A percentile compares a stretch with the other conserved stretches of the same genome.
Evolutionary conservation across 2,113 vertebrate species (phyloP).

Genomic region (Phalacrocorax pelagicus): DNA sequence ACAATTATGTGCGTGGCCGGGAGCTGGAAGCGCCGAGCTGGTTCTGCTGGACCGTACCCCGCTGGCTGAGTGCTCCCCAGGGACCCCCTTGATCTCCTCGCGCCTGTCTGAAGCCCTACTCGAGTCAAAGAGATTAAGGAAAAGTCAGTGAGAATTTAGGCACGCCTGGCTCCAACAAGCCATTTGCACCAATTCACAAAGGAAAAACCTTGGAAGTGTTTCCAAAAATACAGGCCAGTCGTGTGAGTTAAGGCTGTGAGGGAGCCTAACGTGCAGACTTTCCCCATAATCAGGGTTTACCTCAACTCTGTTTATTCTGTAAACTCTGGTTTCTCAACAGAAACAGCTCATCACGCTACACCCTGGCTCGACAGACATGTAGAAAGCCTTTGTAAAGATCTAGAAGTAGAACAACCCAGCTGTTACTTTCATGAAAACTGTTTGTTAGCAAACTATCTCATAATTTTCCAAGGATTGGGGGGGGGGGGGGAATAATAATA

Average conservation of each 20-base stretch:
- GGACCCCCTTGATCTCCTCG: slow-evolving; percentile 21
- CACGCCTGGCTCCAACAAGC: slow-evolving; percentile 25
- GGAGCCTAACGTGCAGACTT: slow-evolving; percentile 29
- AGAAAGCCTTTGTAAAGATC: slow-evolving; percentile 39
- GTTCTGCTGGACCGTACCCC: background rate
- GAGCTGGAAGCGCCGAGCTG: background rate
- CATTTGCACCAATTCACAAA: slow-evolving; percentile 54
- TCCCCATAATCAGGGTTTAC: slow-evolving; percentile 60
- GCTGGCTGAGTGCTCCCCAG: background rate
- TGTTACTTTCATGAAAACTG: slow-evolving; percentile 36
- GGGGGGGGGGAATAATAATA: background rate
- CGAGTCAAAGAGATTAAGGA: slow-evolving; percentile 43
- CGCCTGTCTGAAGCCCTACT: slow-evolving; percentile 21
- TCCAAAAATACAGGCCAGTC: slow-evolving; percentile 55
- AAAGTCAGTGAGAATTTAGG: slow-evolving; percentile 61
- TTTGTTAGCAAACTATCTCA: slow-evolving; percentile 51
- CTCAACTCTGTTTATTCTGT: slow-evolving; percentile 71
- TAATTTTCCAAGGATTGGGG: slow-evolving; percentile 12
- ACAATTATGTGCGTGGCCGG: background rate
- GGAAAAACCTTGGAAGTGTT: slow-evolving; percentile 44
- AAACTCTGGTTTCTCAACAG: slow-evolving; percentile 71
- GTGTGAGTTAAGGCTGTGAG: slow-evolving; percentile 40
- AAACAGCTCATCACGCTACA: slow-evolving; percentile 64
- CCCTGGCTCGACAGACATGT: slow-evolving; percentile 8
- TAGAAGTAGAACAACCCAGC: background rate